A percentile compares a stretch with the other conserved stretches of the same genome.
These are phyloP conservation scores for Aphidoletes aphidimyza DNA, from an alignment of 2,888 invertebrate species.

Conservation along the genomic window DNA sequence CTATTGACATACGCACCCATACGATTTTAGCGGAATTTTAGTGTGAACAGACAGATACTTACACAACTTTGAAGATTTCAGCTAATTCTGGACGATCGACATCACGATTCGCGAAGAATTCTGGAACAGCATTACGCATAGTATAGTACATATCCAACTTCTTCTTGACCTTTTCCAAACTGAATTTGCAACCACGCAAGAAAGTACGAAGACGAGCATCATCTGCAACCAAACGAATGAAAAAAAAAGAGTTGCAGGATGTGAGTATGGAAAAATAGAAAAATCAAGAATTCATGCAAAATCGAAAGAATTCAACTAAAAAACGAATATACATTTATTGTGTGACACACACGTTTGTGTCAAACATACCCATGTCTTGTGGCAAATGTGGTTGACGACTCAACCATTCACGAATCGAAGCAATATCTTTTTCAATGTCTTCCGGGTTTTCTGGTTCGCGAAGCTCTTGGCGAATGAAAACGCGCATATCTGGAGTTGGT, in stretches of 20 bases:
- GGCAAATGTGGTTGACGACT: conserved; percentile 75
- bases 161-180: conserved; percentile 84
- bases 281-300: not conserved
- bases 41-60: conserved; percentile 64
- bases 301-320: too few relatives aligned
- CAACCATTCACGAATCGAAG: conserved; percentile 75
- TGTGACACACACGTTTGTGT: conserved; percentile 17
- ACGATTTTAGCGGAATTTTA: not conserved
- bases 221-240: conserved; percentile 67
- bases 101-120: conserved; percentile 83
- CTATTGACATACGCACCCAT: too few relatives aligned
- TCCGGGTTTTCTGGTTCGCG: conserved; percentile 72
- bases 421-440: conserved; percentile 72
- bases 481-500: conserved; percentile 75
- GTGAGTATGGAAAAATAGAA: not conserved
- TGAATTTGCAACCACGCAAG: conserved; percentile 87
- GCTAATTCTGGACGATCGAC: conserved; percentile 78
- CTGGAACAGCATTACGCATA: conserved; percentile 83
- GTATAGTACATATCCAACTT: conserved; percentile 91
- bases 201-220: conserved; percentile 83
- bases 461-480: conserved; percentile 75
- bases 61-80: conserved; percentile 77
- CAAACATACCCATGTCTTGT: conserved; percentile 73
- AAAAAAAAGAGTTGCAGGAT: not conserved
- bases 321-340: too few relatives aligned